phyloP scores from a whole-genome alignment of 2,113 vertebrate species.

The Burhinus bistriatus region DNA sequence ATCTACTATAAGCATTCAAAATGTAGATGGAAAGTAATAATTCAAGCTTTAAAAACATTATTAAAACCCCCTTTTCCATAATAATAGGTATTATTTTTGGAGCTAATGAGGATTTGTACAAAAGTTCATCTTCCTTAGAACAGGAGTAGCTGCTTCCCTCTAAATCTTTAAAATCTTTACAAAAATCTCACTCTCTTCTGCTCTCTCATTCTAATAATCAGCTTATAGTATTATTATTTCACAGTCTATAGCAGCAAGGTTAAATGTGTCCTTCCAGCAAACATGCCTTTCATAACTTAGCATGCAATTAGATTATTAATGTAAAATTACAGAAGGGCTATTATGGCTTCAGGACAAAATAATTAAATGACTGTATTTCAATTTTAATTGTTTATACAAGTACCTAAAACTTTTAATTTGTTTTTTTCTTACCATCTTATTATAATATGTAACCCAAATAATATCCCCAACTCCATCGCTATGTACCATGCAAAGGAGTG shows the following conservation, averaged over 20 bases:
- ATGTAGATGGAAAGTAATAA: slow-evolving; percentile 39
- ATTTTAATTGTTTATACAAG: slow-evolving; percentile 42
- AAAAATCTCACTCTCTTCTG: background rate
- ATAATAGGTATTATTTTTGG: slow-evolving; percentile 27
- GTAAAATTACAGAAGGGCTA: slow-evolving; percentile 18
- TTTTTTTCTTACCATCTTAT: background rate
- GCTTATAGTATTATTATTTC: slow-evolving; percentile 33
- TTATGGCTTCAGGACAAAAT: slow-evolving; percentile 41
- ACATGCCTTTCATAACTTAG: slow-evolving; percentile 22
- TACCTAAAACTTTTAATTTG: background rate
- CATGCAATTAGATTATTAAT: slow-evolving; percentile 4
- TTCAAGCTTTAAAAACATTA: slow-evolving; percentile 55
- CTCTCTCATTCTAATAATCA: slow-evolving; percentile 34
- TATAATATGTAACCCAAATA: background rate
- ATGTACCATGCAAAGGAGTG: background rate
- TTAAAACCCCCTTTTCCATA: background rate
- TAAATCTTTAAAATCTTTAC: slow-evolving; percentile 33
- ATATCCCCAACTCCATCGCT: background rate
- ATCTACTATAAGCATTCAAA: slow-evolving; percentile 36
- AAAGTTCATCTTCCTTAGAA: slow-evolving; percentile 28
- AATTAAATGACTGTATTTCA: slow-evolving; percentile 26
- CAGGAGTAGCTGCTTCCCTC: background rate
- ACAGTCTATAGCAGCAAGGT: background rate
- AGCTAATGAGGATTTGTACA: slow-evolving; percentile 41
- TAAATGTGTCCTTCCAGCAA: slow-evolving; percentile 47